Base-by-base conservation (phyloP, 23 tunicate genomes). In the Corella eumyota region DNA sequence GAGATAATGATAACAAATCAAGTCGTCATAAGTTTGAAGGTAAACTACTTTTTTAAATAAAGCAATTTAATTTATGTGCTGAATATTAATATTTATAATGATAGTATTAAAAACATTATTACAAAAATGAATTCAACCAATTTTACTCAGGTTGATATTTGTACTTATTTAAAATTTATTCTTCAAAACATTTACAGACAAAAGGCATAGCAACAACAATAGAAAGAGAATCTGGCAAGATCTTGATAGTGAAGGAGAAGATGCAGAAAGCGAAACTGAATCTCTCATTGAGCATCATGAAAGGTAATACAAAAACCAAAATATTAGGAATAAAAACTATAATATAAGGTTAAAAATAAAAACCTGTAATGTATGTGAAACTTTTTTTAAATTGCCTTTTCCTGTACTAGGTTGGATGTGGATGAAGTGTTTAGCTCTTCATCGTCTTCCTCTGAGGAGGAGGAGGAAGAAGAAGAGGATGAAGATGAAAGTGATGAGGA, bases 381-480 rank as follows among this genome's bases (percentile, higher is more conserved):
- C n/a, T n/a, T n/a, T n/a, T n/a, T n/a, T n/a, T n/a, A n/a, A n/a
- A n/a, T n/a, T n/a, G n/a, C n/a, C n/a, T n/a, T n/a, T n/a, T n/a
- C n/a, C n/a, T n/a, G n/a, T n/a, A n/a, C n/a, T n/a, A n/a, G 30
- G 1, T 74, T 85, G n/a, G 68, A 77, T 45, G 95, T 85, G 53
- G 95, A 85, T 45, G 95, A 85, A 19, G 79, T 85, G 11, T 85
- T 85, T 80, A 85, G 95, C 40, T 61, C 76, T 7, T 72, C 83
- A 24, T 68, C 75, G 21, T 80, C 74, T 23, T 65, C 75, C 0
- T 79, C 76, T 11, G 76, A 71, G 36, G 92, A 82, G 25, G 76
- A 55, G 15, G 22, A 45, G 6, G 79, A 73, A 3, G 52, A 64
- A 15, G 34, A 62, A 19, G 34, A 62, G 6, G 72, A 44, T 30